Percentiles rank a stretch among this genome's conserved stretches.
phyloP scores from a whole-genome alignment of 2,888 invertebrate species.

The Alentia gelatinosa region DNA sequence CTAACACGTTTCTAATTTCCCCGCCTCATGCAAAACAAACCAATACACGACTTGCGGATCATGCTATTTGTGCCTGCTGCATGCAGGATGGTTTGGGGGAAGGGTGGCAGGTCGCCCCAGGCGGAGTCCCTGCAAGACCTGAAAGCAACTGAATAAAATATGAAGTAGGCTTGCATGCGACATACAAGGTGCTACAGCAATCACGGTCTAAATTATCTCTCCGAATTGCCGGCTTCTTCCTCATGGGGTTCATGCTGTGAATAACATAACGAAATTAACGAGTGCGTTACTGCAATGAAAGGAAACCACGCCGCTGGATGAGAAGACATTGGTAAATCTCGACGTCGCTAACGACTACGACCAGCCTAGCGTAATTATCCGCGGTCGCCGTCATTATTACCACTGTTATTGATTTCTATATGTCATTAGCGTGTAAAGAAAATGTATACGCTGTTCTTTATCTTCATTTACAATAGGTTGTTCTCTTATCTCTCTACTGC shows the following conservation, averaged over 20 bases:
- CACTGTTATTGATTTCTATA: not conserved
- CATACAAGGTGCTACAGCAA: not conserved
- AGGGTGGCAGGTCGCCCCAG: too few relatives aligned
- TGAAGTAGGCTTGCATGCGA: not conserved
- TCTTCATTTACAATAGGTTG: not conserved
- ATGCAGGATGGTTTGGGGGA: too few relatives aligned
- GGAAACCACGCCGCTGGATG: not conserved
- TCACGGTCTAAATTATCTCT: not conserved
- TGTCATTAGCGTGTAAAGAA: conserved; percentile 7
- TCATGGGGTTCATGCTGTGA: not conserved
- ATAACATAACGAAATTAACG: not conserved
- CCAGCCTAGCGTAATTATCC: too few relatives aligned
- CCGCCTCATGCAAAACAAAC: not conserved
- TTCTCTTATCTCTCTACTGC: not conserved
- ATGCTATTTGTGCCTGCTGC: too few relatives aligned
- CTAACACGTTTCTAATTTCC: not conserved
- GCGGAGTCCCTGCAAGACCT: not conserved
- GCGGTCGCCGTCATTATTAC: not conserved
- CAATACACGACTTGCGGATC: too few relatives aligned
- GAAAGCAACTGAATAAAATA: not conserved
- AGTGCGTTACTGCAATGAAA: not conserved
- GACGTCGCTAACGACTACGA: too few relatives aligned
- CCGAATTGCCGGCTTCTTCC: not conserved
- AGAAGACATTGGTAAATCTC: not conserved
- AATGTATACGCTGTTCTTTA: not conserved